phyloP scores from a whole-genome alignment of 1,140 invertebrate genomes.

The Brachystomella parvula region DNA sequence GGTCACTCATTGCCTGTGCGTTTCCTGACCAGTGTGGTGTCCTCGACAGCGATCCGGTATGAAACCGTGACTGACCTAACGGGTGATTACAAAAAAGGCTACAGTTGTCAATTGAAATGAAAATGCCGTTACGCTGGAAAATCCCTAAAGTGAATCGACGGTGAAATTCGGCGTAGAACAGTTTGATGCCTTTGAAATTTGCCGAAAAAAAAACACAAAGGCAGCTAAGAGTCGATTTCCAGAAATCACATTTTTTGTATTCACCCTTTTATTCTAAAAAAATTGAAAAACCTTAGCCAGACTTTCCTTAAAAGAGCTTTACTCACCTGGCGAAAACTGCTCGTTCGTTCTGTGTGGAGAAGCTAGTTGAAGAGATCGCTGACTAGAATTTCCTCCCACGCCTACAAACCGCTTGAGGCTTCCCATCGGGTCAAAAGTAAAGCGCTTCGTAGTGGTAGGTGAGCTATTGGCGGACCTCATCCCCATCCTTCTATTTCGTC shows the following conservation, averaged over 20 bases:
- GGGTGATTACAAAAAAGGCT: slow-evolving; percentile 3
- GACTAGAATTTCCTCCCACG: slow-evolving; percentile 46
- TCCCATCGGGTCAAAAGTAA: slow-evolving; percentile 45
- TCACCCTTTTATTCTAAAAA: too few species aligned
- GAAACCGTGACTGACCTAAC: too few species aligned
- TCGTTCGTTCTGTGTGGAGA: slow-evolving; percentile 6
- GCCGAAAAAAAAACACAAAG: not conserved
- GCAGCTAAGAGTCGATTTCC: not conserved
- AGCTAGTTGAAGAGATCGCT: slow-evolving; percentile 44
- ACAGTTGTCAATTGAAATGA: not conserved
- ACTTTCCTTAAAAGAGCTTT: too few species aligned
- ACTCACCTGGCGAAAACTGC: too few species aligned
- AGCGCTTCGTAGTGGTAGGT: slow-evolving; percentile 40
- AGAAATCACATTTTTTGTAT: not conserved
- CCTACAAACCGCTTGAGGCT: slow-evolving; percentile 43
- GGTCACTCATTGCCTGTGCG: too few species aligned
- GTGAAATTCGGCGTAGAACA: too few species aligned
- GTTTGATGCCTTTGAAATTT: not conserved
- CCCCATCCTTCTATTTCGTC: slow-evolving; percentile 57
- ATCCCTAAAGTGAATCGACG: too few species aligned
- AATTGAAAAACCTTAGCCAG: too few species aligned
- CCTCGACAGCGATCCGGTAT: too few species aligned
- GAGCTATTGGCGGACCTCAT: slow-evolving; percentile 31
- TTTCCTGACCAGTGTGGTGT: too few species aligned
- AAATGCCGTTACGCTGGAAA: too few species aligned